Conservation (phyloP, 2,888 invertebrate species). For the Rhagophthalmus giganteus region DNA sequence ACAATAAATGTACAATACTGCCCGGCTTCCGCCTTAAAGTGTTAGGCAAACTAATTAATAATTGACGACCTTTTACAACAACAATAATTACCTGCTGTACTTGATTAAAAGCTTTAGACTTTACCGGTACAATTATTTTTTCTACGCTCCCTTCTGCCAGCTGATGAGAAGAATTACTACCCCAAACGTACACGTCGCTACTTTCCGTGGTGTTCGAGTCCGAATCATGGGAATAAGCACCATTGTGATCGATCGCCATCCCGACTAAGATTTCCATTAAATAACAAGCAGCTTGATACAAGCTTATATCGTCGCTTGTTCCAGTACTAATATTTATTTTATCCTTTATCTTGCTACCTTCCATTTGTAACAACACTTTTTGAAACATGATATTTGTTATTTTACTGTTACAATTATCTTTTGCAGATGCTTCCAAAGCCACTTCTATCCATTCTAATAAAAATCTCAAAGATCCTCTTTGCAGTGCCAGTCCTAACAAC, state of each 20-base stretch:
- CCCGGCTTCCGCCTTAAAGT: slow-evolving; percentile 62
- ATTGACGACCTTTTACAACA: background rate
- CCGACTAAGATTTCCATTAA: slow-evolving; percentile 59
- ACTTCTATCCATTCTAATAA: slow-evolving; percentile 66
- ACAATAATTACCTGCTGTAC: slow-evolving; percentile 58
- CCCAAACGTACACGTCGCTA: slow-evolving; percentile 65
- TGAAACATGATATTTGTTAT: slow-evolving; percentile 47
- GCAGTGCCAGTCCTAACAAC: slow-evolving; percentile 61
- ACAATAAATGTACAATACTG: slow-evolving; percentile 67
- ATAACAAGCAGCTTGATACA: slow-evolving; percentile 60
- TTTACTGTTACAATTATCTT: slow-evolving; percentile 31
- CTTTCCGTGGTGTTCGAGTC: slow-evolving; percentile 45
- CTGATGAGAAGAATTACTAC: slow-evolving; percentile 67
- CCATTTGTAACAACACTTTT: slow-evolving; percentile 44
- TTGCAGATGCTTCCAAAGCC: slow-evolving; percentile 56
- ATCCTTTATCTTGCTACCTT: slow-evolving; percentile 40
- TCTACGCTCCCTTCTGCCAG: slow-evolving; percentile 64
- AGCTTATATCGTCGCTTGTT: slow-evolving; percentile 38
- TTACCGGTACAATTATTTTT: slow-evolving; percentile 61
- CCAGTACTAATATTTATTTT: slow-evolving; percentile 27
- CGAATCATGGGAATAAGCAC: slow-evolving; percentile 40
- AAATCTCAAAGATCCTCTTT: slow-evolving; percentile 63
- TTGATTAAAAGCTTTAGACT: slow-evolving; percentile 61
- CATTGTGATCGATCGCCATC: slow-evolving; percentile 54
- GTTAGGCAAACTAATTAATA: background rate